These are phyloP conservation scores for Sminthopsis crassicaudata DNA, from an alignment of 2,113 vertebrate genomes.

Conservation along the genomic window DNA sequence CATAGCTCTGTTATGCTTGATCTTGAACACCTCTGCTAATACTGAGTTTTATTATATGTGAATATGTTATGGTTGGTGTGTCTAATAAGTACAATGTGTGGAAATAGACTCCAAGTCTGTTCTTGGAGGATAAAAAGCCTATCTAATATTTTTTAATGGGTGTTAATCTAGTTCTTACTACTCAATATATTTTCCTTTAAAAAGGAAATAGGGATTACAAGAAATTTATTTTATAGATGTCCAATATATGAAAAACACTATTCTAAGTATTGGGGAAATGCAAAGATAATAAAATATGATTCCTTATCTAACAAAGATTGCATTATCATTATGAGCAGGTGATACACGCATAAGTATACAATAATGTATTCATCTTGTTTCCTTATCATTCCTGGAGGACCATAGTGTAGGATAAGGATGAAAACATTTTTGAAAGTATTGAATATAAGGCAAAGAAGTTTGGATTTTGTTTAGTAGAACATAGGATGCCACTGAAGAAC, in stretches of 20 bases:
- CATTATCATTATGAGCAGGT: neutral
- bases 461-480: neutral
- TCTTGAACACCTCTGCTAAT: neutral
- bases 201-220: neutral
- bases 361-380: neutral
- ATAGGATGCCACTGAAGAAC: neutral
- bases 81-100: neutral
- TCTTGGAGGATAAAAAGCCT: neutral
- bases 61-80: slow-evolving; percentile 11
- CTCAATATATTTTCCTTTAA: neutral
- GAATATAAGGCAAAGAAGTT: neutral
- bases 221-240: neutral
- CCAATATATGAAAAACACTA: neutral
- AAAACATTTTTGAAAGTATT: neutral
- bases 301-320: neutral
- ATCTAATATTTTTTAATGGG: neutral
- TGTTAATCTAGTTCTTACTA: neutral
- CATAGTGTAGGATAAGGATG: neutral
- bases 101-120: neutral
- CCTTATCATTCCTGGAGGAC: neutral
- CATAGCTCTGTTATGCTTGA: slow-evolving; percentile 19
- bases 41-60: neutral
- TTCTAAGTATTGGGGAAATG: neutral
- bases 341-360: neutral
- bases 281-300: neutral